Percentiles rank a stretch among this genome's conserved stretches.
Evolutionary conservation across 2,113 vertebrate species (phyloP).

Genomic region (Pongo abelii): DNA sequence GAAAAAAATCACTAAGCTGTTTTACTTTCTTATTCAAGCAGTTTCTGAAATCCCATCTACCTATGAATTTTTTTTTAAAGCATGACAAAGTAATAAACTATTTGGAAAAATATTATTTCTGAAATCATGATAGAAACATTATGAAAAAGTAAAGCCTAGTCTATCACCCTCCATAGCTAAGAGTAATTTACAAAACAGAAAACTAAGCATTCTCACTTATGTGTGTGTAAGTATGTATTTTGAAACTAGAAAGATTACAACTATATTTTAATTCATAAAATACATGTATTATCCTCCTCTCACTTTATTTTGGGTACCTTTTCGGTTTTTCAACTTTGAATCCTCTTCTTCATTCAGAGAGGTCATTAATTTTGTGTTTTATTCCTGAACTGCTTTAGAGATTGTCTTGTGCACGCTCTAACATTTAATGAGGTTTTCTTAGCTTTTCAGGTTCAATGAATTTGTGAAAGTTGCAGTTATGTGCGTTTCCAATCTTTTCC

Average conservation of each 20-base stretch:
- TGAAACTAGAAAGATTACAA: background rate
- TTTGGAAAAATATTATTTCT: background rate
- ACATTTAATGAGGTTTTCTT: slow-evolving; percentile 79
- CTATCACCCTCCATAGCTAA: background rate
- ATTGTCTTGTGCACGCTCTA: background rate
- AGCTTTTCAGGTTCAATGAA: slow-evolving; percentile 76
- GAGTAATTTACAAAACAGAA: background rate
- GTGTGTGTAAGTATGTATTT: background rate
- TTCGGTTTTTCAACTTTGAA: background rate
- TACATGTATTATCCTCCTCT: background rate
- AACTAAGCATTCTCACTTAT: background rate
- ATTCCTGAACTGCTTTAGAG: background rate
- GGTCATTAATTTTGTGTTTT: slow-evolving; percentile 51
- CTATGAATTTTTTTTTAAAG: background rate
- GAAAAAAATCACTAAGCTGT: background rate
- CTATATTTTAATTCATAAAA: background rate
- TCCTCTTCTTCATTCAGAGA: background rate
- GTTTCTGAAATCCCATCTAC: background rate
- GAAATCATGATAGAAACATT: background rate
- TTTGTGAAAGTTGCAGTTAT: slow-evolving; percentile 76
- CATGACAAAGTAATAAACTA: background rate
- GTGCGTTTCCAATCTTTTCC: slow-evolving; percentile 77
- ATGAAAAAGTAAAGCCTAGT: background rate
- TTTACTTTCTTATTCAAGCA: background rate
- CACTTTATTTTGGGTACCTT: background rate